A percentile compares a stretch with the other conserved stretches of the same genome.
Conservation (phyloP, 2,797 vertebrate genomes). For the Chaenodraco wilsoni region DNA sequence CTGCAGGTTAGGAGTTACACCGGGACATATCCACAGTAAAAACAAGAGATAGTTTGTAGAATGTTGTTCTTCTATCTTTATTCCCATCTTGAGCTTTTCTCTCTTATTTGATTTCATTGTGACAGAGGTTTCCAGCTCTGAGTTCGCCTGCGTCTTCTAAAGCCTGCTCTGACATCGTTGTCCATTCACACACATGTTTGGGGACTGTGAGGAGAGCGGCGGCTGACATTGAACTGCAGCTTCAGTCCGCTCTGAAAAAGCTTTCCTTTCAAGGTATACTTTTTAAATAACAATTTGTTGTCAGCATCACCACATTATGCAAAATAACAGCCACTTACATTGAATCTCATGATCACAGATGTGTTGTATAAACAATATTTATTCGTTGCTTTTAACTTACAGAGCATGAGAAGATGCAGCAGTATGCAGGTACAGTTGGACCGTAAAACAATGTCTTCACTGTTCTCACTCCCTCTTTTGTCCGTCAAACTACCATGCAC, state of each 20-base stretch:
- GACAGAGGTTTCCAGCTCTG: slow-evolving; percentile 69
- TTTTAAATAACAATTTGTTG: background rate
- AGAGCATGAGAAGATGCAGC: slow-evolving; percentile 74
- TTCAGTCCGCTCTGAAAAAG: slow-evolving; percentile 56
- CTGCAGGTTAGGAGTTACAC: slow-evolving; percentile 64
- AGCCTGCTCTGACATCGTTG: slow-evolving; percentile 56
- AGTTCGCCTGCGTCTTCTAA: slow-evolving; percentile 31
- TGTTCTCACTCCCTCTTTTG: background rate
- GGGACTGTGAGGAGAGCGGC: slow-evolving; percentile 63
- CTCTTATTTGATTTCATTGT: slow-evolving; percentile 10
- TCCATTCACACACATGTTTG: slow-evolving; percentile 70
- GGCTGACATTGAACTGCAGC: slow-evolving; percentile 44
- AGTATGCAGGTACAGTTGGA: slow-evolving; percentile 72
- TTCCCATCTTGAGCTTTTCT: background rate
- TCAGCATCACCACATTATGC: background rate
- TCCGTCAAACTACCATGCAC: background rate
- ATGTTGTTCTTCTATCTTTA: background rate
- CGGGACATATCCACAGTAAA: background rate
- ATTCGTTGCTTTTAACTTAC: slow-evolving; percentile 31
- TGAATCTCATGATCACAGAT: too few relatives aligned
- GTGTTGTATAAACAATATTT: background rate
- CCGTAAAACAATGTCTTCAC: background rate
- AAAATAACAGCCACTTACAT: background rate
- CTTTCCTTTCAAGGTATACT: slow-evolving; percentile 67
- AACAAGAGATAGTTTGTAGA: background rate